Conservation (phyloP, 92 coral and sea anemone genomes). For the Zoanthus solanderi region DNA sequence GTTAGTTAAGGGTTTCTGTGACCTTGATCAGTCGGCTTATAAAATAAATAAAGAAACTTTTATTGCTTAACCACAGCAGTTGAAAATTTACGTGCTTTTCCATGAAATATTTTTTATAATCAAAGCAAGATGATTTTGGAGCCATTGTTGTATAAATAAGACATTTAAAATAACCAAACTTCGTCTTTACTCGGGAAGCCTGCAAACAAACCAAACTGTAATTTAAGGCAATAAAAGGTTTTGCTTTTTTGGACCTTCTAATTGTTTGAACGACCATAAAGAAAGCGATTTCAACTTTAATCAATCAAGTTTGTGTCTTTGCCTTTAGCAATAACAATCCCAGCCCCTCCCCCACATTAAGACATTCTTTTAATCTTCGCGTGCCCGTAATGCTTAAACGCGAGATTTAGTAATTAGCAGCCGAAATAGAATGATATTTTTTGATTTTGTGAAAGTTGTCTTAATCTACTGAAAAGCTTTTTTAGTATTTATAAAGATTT, state of each 20-base stretch:
- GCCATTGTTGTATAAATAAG: background rate
- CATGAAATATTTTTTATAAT: background rate
- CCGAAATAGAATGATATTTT: slow-evolving; percentile 32
- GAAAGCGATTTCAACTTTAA: background rate
- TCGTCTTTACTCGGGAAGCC: background rate
- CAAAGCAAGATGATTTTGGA: background rate
- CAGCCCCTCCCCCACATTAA: background rate
- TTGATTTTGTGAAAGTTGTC: slow-evolving; percentile 3
- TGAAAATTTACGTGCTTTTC: background rate
- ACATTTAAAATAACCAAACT: background rate
- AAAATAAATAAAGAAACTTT: background rate
- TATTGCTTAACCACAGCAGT: background rate
- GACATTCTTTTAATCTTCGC: slow-evolving; percentile 38
- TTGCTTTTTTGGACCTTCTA: background rate
- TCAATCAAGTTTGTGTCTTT: background rate
- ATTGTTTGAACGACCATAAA: background rate
- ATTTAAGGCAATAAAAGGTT: background rate
- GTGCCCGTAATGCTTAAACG: slow-evolving; percentile 19
- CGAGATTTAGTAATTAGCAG: slow-evolving; percentile 16
- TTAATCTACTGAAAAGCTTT: background rate
- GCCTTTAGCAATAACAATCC: background rate
- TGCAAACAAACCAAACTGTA: background rate
- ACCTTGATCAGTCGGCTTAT: background rate
- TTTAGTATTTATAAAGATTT: background rate
- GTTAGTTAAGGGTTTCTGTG: slow-evolving; percentile 28